phyloP scores from a whole-genome alignment of 2,113 vertebrate species.

The Cephalopterus ornatus region DNA sequence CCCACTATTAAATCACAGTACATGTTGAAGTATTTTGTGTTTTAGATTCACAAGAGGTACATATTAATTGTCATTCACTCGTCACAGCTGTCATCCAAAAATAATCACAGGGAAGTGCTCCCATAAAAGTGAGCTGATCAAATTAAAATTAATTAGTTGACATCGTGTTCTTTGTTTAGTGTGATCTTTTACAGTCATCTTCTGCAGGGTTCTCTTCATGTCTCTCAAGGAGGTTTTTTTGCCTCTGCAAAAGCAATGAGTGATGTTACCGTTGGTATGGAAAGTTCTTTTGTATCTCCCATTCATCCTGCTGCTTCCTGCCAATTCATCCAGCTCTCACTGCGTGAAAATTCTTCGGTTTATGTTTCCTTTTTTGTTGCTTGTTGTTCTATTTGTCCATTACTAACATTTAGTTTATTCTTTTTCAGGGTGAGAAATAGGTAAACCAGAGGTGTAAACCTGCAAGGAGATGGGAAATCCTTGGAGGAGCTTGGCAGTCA shows the following conservation, averaged over 20 bases:
- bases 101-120: background rate
- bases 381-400: background rate
- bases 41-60: background rate
- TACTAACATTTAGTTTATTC: background rate
- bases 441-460: background rate
- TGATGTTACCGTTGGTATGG: background rate
- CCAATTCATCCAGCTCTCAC: background rate
- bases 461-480: background rate
- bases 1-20: background rate
- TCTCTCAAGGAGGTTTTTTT: background rate
- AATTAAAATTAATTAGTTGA: constrained; percentile 36
- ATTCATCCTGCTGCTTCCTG: background rate
- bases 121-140: background rate
- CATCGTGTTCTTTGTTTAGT: background rate
- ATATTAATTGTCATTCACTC: constrained; percentile 8
- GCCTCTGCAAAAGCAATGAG: background rate
- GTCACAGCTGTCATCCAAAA: background rate
- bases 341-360: background rate
- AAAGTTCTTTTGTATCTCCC: background rate
- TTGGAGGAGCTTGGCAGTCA: background rate
- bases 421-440: background rate
- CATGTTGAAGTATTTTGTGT: background rate
- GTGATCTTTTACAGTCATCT: background rate
- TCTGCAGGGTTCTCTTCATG: background rate
- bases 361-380: background rate